Percentiles rank a stretch among this genome's conserved stretches.
These are phyloP conservation scores for Exephanes ischioxanthus DNA, from an alignment of 2,888 invertebrate species.

Conservation along the genomic window DNA sequence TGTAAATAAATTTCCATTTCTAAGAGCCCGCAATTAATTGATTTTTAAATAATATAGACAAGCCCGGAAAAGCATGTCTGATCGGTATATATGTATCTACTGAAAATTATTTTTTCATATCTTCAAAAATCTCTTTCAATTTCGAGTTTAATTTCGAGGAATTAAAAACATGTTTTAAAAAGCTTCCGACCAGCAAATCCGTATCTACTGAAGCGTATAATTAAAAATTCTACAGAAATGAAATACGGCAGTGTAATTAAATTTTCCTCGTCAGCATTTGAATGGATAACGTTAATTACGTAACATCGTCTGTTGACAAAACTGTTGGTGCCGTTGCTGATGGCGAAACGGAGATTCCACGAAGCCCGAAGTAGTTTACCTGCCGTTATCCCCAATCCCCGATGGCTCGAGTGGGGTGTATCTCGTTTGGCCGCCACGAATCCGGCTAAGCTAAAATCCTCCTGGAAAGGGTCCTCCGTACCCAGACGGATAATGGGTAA, in stretches of 20 bases:
- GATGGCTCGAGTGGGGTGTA: neutral
- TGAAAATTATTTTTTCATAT: no score
- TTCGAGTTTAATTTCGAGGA: no score
- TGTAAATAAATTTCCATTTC: neutral
- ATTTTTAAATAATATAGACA: no score
- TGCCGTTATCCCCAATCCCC: constrained; percentile 10
- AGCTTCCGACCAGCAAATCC: neutral
- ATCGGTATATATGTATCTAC: no score
- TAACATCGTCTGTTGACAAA: neutral
- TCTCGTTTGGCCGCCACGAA: constrained; percentile 3
- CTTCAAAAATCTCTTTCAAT: no score
- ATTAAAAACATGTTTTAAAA: neutral
- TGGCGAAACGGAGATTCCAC: constrained; percentile 24
- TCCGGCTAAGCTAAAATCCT: constrained; percentile 20
- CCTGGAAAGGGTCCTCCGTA: neutral
- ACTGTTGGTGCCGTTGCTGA: neutral
- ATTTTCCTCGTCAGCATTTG: neutral
- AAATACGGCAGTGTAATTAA: neutral
- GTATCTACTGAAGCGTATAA: no score
- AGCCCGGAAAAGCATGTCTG: no score
- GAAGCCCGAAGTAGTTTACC: constrained; percentile 5
- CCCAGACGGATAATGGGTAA: constrained; percentile 21
- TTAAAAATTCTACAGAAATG: neutral
- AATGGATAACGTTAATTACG: neutral
- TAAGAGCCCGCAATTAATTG: no score